These are phyloP conservation scores for Otis tarda DNA, from an alignment of 2,113 vertebrate species.

Conservation along the genomic window DNA sequence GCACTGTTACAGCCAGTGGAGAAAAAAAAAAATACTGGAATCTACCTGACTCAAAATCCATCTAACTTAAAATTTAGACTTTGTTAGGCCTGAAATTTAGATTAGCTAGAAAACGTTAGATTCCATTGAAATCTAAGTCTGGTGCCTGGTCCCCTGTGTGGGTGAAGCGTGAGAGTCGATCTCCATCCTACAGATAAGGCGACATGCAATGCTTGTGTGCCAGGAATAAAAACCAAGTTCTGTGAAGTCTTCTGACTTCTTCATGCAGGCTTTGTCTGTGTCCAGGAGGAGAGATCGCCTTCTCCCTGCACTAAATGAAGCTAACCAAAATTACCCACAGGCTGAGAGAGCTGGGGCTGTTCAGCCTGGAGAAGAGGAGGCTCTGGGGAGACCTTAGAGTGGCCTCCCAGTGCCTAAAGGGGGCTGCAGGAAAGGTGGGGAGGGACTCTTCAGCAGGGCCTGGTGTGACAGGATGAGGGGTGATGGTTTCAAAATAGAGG, in stretches of 20 bases:
- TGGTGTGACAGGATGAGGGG: too few relatives aligned
- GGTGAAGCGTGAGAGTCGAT: background rate
- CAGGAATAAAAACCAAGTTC: background rate
- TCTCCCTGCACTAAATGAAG: background rate
- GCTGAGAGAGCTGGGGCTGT: too few relatives aligned
- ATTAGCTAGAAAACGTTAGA: background rate
- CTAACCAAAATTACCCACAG: too few relatives aligned
- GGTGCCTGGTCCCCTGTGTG: background rate
- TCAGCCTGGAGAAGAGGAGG: too few relatives aligned
- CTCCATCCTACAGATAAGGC: background rate
- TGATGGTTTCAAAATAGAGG: too few relatives aligned
- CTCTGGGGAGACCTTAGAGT: too few relatives aligned
- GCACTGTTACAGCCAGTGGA: fast-evolving
- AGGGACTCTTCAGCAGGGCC: too few relatives aligned
- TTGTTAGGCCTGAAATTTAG: background rate
- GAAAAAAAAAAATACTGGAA: background rate
- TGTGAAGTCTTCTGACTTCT: background rate
- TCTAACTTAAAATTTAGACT: background rate
- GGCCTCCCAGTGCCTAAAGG: too few relatives aligned
- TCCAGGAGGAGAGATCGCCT: background rate
- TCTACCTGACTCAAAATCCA: background rate
- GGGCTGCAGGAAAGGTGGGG: too few relatives aligned
- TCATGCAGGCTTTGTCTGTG: fast-evolving
- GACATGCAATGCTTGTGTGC: fast-evolving
- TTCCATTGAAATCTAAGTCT: fast-evolving